Percentiles rank a stretch among this genome's conserved stretches.
Conservation (phyloP, 1,140 invertebrate genomes). For the Tigriopus japonicus region DNA sequence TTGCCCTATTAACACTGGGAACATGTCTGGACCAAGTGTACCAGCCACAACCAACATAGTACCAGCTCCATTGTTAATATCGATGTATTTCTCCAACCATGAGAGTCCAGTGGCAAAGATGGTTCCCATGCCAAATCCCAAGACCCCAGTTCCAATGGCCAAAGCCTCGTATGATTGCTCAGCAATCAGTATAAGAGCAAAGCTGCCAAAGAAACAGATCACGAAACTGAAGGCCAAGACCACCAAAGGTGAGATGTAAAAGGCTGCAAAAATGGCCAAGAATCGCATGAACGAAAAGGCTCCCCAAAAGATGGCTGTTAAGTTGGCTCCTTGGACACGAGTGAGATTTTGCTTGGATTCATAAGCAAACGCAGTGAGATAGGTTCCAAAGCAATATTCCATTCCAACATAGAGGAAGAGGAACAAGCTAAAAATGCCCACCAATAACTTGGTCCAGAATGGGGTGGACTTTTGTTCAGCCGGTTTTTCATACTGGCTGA, state of each 20-base stretch:
- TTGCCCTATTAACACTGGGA: not conserved
- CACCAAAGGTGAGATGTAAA: not conserved
- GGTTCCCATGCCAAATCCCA: not conserved
- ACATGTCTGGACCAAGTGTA: not conserved
- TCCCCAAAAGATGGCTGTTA: not conserved
- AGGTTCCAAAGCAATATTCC: not conserved
- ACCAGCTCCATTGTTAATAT: not conserved
- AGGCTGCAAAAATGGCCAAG: not conserved
- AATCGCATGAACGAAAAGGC: not conserved
- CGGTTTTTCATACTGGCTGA: not conserved
- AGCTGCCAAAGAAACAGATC: not conserved
- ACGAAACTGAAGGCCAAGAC: not conserved
- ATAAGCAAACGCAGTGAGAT: not conserved
- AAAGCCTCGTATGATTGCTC: not conserved
- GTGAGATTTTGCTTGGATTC: not conserved
- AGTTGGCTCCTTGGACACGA: not conserved
- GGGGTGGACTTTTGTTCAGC: not conserved
- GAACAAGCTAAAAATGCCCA: not conserved
- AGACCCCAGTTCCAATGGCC: not conserved
- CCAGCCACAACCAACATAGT: not conserved
- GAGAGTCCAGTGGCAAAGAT: not conserved
- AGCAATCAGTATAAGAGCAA: not conserved
- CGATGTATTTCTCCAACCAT: not conserved
- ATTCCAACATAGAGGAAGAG: not conserved
- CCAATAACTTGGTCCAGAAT: too few relatives aligned